phyloP scores from a whole-genome alignment of 2,797 vertebrate species.

The Clarias laeviceps region DNA sequence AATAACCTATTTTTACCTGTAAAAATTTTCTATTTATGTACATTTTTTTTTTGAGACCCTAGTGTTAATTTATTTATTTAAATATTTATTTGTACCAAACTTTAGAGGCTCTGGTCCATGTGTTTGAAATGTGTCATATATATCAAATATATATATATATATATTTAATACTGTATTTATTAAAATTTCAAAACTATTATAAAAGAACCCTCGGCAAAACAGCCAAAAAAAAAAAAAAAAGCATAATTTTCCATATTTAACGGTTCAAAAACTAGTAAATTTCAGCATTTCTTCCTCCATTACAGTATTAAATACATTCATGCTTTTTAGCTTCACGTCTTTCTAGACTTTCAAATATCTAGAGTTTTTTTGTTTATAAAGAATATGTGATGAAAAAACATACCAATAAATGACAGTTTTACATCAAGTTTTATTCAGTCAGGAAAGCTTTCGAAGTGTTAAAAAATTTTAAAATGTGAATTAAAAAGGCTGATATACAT shows the following conservation, averaged over 20 bases:
- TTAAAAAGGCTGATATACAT: slow-evolving; percentile 42
- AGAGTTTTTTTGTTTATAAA: slow-evolving; percentile 68
- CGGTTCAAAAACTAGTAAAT: slow-evolving; percentile 57
- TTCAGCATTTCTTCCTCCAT: slow-evolving; percentile 40
- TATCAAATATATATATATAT: slow-evolving; percentile 24
- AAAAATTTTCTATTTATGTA: slow-evolving; percentile 51
- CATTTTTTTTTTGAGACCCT: slow-evolving; percentile 21
- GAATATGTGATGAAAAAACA: slow-evolving; percentile 50
- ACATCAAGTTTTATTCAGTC: slow-evolving; percentile 28
- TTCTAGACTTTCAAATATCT: slow-evolving; percentile 33
- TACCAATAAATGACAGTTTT: background rate
- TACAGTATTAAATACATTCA: slow-evolving; percentile 50
- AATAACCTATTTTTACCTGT: slow-evolving; percentile 56
- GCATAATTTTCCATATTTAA: background rate
- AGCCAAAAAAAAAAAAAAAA: background rate
- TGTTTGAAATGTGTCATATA: slow-evolving; percentile 40
- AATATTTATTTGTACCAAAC: slow-evolving; percentile 81
- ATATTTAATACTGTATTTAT: slow-evolving; percentile 56
- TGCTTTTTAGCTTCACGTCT: slow-evolving; percentile 5
- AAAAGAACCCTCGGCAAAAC: background rate
- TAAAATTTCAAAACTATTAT: slow-evolving; percentile 41
- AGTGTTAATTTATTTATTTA: slow-evolving; percentile 83
- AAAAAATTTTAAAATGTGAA: slow-evolving; percentile 75
- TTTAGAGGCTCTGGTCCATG: slow-evolving; percentile 58
- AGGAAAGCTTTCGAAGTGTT: slow-evolving; percentile 40